Evolutionary conservation across 2,113 vertebrate species (phyloP), one percentile per base, ranked within the genome.

Genomic region (Rostratula benghalensis): DNA sequence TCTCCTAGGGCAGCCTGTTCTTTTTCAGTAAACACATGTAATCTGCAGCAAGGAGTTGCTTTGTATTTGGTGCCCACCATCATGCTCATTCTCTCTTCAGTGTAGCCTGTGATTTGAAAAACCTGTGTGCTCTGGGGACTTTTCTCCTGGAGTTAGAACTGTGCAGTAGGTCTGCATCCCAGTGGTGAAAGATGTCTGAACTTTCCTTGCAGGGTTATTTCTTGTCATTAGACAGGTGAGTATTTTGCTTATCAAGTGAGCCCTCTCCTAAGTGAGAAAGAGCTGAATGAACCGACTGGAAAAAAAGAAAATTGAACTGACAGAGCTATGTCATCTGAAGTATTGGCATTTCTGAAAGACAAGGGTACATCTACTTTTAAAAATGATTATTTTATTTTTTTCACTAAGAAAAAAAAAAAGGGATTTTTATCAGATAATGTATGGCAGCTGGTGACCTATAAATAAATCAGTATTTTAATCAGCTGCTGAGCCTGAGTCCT

Each of bases 381-480:
- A 37, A 69, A 24, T 46, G 11, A 30, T 8, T 9, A 13, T 17
- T 35, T 31, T 77, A 1, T 21, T 54, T 50, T 53, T 41, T 50
- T 30, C 4, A 14, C 21, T 25, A 28, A 18, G 53, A 27, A 48
- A 46, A 51, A 37, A 13, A 13, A 33, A 23, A n/a, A 33, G 53
- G 9, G 5, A 10, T 45, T 91, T 84, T 84, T 6, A 28, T 74
- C 15, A 45, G 28, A 19, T 67, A 70, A 33, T 13, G 3, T 28
- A 24, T 35, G 27, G 53, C 60, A 91, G 59, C 30, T 0, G 0
- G 41, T 45, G 46, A 89, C 73, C n/a, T 89, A 83, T 56, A 90
- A 94, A 77, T 90, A 91, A 63, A 73, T 64, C 13, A 43, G 33
- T 53, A 51, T 73, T 94, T 85, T 82, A 84, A 83, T 91, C 84